Percentiles rank a stretch among this genome's conserved stretches.
Evolutionary conservation across 2,797 vertebrate genomes (phyloP).

Genomic region (Pipistrellus nathusii): DNA sequence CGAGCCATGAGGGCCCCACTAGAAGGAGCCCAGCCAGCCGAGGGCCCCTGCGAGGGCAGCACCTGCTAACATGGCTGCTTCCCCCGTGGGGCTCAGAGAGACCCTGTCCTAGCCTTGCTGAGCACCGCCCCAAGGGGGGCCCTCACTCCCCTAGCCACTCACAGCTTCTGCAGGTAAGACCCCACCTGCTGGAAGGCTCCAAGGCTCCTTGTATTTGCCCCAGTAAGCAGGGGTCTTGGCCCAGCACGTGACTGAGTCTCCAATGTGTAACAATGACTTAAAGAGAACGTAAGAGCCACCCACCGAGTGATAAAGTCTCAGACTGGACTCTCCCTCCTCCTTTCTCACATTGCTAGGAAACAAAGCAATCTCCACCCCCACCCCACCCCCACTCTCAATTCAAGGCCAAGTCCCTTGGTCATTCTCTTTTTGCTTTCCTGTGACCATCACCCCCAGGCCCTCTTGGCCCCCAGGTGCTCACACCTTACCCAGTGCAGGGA

Average conservation of each 20-base stretch:
- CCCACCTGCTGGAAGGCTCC: neutral
- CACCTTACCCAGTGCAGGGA: neutral
- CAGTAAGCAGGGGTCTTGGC: neutral
- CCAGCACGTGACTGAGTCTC: neutral
- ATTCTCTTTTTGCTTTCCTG: neutral
- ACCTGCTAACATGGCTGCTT: neutral
- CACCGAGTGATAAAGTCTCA: neutral
- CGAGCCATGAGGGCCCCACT: rapidly evolving
- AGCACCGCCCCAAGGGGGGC: neutral
- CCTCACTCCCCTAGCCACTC: neutral
- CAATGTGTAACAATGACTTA: neutral
- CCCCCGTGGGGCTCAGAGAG: neutral
- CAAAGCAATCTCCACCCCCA: neutral
- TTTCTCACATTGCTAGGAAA: neutral
- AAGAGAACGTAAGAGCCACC: neutral
- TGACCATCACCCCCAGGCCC: neutral
- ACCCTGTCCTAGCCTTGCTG: neutral
- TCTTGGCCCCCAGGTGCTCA: neutral
- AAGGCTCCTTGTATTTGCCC: neutral
- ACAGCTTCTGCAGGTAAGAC: neutral
- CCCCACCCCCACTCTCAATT: neutral
- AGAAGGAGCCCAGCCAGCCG: neutral
- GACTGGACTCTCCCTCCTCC: neutral
- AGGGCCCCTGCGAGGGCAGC: neutral
- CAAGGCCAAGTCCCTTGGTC: neutral